A percentile compares a stretch with the other conserved stretches of the same genome.
These are phyloP conservation scores for Raphicerus campestris DNA, from an alignment of 2,113 vertebrate species.

Conservation along the genomic window DNA sequence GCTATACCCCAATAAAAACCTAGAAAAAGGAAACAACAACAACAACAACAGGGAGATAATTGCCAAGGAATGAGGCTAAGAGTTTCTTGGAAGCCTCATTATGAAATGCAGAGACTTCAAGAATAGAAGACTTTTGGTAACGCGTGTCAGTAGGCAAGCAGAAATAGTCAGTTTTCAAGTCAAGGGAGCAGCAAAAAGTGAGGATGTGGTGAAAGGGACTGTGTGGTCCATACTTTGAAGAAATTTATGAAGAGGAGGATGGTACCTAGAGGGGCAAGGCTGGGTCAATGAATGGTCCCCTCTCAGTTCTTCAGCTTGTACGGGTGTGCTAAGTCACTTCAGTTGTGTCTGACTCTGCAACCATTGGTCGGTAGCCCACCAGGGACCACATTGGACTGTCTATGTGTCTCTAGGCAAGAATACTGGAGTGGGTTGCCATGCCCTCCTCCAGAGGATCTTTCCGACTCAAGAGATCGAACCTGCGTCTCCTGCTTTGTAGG, in stretches of 20 bases:
- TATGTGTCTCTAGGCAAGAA: background rate
- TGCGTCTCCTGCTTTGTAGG: background rate
- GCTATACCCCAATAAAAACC: too few species aligned
- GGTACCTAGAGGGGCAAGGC: background rate
- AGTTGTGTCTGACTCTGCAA: background rate
- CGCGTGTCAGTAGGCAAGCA: background rate
- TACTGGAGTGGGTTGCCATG: background rate
- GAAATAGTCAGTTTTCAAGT: background rate
- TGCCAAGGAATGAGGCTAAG: background rate
- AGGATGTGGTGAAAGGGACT: background rate
- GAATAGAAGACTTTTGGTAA: background rate
- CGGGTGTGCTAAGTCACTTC: background rate
- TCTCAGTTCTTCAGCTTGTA: background rate
- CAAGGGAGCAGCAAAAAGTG: background rate
- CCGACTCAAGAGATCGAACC: background rate
- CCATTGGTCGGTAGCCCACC: background rate
- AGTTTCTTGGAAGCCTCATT: background rate
- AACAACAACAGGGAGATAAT: background rate
- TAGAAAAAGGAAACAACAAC: too few species aligned
- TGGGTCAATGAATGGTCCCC: background rate
- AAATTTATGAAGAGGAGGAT: background rate
- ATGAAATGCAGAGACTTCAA: background rate
- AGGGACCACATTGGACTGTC: background rate
- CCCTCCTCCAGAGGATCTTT: background rate
- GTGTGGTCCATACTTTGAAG: background rate